Evolutionary conservation across 2,888 invertebrate species (phyloP).

Genomic region (Caenorhabditis macrosperma): DNA sequence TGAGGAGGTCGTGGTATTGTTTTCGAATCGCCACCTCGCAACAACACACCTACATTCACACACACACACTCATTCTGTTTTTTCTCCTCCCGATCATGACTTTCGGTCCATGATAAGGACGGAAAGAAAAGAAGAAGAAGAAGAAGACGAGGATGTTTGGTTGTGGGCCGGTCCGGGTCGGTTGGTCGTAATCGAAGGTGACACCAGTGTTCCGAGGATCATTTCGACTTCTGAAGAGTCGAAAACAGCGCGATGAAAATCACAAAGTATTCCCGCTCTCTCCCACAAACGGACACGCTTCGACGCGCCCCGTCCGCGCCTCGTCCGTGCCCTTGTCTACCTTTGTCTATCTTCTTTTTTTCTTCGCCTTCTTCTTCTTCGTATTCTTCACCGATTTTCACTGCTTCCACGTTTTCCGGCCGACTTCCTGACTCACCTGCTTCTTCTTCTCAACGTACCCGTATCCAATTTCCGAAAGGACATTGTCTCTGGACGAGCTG

Average conservation of each 20-base stretch:
- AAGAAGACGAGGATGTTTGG: slow-evolving; percentile 38
- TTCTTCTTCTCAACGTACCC: too few relatives aligned
- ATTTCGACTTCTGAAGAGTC: slow-evolving; percentile 17
- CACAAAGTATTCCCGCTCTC: slow-evolving; percentile 20
- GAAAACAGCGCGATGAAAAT: slow-evolving; percentile 17
- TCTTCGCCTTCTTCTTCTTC: slow-evolving; percentile 7
- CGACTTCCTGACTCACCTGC: slow-evolving; percentile 30
- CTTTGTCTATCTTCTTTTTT: neutral
- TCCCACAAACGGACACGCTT: slow-evolving; percentile 22
- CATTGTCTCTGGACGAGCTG: slow-evolving; percentile 10
- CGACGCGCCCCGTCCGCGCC: slow-evolving; percentile 12
- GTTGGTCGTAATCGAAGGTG: slow-evolving; percentile 17
- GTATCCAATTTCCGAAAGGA: slow-evolving; percentile 32
- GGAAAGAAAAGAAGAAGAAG: too few relatives aligned
- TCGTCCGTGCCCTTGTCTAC: too few relatives aligned
- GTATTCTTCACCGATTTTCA: slow-evolving; percentile 12
- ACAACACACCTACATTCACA: neutral
- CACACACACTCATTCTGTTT: neutral
- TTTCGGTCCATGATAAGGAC: slow-evolving; percentile 36
- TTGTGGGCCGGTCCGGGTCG: neutral
- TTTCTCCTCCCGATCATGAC: slow-evolving; percentile 15
- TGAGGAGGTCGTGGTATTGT: slow-evolving; percentile 28
- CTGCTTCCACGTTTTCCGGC: slow-evolving; percentile 9
- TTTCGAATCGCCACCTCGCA: slow-evolving; percentile 2
- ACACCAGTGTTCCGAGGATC: slow-evolving; percentile 43